phyloP scores from a whole-genome alignment of 2,797 vertebrate species.

The Alcedo quadribrachys region DNA sequence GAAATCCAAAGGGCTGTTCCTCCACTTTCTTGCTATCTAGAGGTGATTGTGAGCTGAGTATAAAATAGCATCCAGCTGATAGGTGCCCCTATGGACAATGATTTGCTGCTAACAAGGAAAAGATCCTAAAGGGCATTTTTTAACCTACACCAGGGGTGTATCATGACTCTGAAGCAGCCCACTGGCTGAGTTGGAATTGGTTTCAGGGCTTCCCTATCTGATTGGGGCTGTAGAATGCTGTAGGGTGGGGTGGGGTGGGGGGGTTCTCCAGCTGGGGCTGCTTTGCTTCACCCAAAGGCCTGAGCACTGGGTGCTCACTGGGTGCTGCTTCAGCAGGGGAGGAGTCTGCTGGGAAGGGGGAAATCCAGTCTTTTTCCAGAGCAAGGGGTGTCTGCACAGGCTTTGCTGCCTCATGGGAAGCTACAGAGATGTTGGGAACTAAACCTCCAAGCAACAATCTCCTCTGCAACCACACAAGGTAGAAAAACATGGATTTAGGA shows the following conservation, averaged over 20 bases:
- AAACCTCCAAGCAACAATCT: background rate
- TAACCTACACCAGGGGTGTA: background rate
- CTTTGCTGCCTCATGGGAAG: background rate
- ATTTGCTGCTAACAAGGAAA: background rate
- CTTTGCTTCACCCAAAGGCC: fast-evolving
- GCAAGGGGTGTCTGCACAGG: fast-evolving
- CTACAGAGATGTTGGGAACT: background rate
- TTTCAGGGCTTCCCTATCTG: fast-evolving
- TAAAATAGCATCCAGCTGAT: background rate
- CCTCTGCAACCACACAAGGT: fast-evolving
- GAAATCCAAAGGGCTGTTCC: background rate
- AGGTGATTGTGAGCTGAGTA: fast-evolving
- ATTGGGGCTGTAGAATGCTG: fast-evolving
- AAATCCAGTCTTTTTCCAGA: background rate
- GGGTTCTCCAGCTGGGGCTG: no score
- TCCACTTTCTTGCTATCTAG: background rate
- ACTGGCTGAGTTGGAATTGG: background rate
- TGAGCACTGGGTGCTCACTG: fast-evolving
- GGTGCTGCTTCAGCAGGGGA: background rate
- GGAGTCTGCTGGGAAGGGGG: background rate
- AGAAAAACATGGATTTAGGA: background rate
- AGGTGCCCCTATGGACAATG: fast-evolving
- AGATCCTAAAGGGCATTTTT: fast-evolving
- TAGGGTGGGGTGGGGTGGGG: background rate
- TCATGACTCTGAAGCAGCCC: background rate